Percentiles rank a stretch among this genome's conserved stretches.
phyloP scores from a whole-genome alignment of 1,140 invertebrate species.

The Alviniconcha marisindica region DNA sequence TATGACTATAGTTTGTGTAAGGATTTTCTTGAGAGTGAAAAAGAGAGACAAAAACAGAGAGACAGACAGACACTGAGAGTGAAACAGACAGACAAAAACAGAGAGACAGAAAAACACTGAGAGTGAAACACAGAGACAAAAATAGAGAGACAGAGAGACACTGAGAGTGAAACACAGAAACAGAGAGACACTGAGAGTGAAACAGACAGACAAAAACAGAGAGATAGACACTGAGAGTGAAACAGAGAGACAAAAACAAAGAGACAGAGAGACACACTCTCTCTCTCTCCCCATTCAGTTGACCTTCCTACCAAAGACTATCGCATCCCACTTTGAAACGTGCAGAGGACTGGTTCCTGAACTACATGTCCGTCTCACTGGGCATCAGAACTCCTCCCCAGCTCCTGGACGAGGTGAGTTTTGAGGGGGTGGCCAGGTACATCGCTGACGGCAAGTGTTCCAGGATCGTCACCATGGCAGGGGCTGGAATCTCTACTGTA shows the following conservation, averaged over 20 bases:
- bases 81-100: not conserved
- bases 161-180: not conserved
- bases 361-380: not conserved
- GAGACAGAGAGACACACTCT: not conserved
- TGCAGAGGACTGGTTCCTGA: not conserved
- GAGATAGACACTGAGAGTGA: not conserved
- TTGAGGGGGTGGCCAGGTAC: constrained; percentile 85
- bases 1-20: not conserved
- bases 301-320: not conserved
- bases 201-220: not conserved
- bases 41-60: not conserved
- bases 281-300: not conserved
- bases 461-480: constrained; percentile 94
- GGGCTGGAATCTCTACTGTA: constrained; percentile 93
- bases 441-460: constrained; percentile 85
- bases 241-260: not conserved
- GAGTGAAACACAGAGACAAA: not conserved
- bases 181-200: too few relatives aligned
- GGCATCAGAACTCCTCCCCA: not conserved
- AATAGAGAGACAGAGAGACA: not conserved
- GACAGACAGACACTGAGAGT: not conserved
- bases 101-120: not conserved
- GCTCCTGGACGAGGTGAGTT: constrained; percentile 60
- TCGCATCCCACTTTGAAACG: not conserved
- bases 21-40: not conserved